A percentile compares a stretch with the other conserved stretches of the same genome.
These are phyloP conservation scores for Acanthisitta chloris DNA, from an alignment of 2,113 vertebrate species.

Conservation along the genomic window DNA sequence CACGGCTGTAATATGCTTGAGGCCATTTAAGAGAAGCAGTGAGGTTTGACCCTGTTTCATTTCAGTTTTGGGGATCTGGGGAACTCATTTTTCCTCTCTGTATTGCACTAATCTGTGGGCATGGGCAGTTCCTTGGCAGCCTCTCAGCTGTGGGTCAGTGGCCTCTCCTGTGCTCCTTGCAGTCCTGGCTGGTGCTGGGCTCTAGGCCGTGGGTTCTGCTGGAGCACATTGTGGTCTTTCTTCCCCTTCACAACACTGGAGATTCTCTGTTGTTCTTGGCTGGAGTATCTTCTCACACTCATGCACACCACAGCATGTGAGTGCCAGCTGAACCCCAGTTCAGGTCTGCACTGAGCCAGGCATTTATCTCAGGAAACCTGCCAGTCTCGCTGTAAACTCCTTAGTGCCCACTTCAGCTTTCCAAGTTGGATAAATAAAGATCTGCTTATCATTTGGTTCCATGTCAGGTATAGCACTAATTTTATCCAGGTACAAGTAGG, in stretches of 20 bases:
- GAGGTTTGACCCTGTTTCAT: not conserved
- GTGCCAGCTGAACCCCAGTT: not conserved
- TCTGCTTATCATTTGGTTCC: not conserved
- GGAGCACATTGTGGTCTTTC: rapidly evolving
- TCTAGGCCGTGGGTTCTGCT: not conserved
- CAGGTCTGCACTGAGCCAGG: not conserved
- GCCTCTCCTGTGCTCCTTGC: not conserved
- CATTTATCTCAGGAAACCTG: not conserved
- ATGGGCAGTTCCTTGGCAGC: rapidly evolving
- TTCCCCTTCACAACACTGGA: rapidly evolving
- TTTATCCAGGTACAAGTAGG: not conserved
- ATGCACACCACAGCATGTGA: not conserved
- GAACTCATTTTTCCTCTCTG: not conserved
- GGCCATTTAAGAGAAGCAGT: not conserved
- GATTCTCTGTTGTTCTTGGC: not conserved
- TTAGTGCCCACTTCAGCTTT: not conserved
- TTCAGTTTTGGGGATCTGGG: not conserved
- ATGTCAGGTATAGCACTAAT: not conserved
- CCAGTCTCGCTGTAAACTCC: not conserved
- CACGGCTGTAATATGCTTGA: not conserved
- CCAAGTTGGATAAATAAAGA: not conserved
- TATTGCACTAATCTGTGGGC: not conserved
- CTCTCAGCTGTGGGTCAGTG: not conserved
- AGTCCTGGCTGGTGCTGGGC: not conserved
- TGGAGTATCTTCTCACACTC: not conserved